A percentile compares a stretch with the other conserved stretches of the same genome.
These are phyloP conservation scores for Nomia melanderi DNA, from an alignment of 1,140 invertebrate genomes.

Conservation along the genomic window DNA sequence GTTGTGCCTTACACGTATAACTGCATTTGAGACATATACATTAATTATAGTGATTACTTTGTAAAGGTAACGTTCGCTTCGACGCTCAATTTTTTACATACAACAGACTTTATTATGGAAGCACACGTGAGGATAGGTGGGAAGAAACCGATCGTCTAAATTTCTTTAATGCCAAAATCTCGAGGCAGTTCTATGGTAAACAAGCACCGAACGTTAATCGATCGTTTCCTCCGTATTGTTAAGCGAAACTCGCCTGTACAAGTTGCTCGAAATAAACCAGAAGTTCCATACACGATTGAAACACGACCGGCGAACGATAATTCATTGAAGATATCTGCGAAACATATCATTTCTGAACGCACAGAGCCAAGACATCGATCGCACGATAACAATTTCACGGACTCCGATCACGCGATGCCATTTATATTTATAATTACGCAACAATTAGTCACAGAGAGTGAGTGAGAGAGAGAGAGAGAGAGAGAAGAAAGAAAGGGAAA, in stretches of 20 bases:
- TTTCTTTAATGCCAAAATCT: constrained; percentile 39
- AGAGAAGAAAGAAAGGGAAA: too few relatives aligned
- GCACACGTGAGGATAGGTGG: constrained; percentile 6
- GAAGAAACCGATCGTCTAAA: constrained; percentile 13
- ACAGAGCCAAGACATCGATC: neutral
- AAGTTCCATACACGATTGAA: constrained; percentile 1
- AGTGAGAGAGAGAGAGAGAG: too few relatives aligned
- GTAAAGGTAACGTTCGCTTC: constrained; percentile 32
- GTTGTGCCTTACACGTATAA: constrained; percentile 61
- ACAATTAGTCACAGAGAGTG: too few relatives aligned
- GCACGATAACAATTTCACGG: neutral
- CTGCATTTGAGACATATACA: constrained; percentile 46
- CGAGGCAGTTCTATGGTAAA: too few relatives aligned
- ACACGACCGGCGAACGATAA: neutral
- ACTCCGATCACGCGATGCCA: neutral
- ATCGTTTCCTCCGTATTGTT: neutral
- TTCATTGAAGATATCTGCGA: neutral
- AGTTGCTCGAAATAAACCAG: constrained; percentile 7
- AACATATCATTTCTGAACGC: constrained; percentile 20
- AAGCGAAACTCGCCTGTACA: constrained; percentile 9
- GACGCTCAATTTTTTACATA: constrained; percentile 56
- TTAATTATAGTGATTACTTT: constrained; percentile 39
- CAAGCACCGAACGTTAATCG: too few relatives aligned
- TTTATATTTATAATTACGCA: constrained; percentile 2
- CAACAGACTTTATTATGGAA: constrained; percentile 7